Evolutionary conservation across 1,140 invertebrate species (phyloP).

Genomic region (Mycetomoellerius zeteki): DNA sequence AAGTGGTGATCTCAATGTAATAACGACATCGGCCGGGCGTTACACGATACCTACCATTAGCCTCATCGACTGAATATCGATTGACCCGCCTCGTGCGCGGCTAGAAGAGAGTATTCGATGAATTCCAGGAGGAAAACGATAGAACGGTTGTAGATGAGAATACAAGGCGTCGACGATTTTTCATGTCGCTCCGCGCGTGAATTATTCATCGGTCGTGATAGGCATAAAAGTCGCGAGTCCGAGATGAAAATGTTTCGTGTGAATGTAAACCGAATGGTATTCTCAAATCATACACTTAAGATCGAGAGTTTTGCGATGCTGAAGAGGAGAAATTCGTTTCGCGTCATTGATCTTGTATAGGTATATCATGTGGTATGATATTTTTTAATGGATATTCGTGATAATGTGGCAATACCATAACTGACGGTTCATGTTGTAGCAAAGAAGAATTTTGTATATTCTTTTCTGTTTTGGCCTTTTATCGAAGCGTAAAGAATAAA

Average conservation of each 20-base stretch:
- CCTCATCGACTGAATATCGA: constrained; percentile 67
- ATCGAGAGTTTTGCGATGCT: not conserved
- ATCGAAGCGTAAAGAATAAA: constrained; percentile 26
- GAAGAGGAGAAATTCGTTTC: not conserved
- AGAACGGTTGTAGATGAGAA: constrained; percentile 31
- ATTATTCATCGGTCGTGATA: constrained; percentile 60
- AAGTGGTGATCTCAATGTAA: constrained; percentile 73
- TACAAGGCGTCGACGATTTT: constrained; percentile 56
- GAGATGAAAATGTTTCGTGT: constrained; percentile 49
- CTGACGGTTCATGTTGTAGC: not conserved
- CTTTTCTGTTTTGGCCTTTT: constrained; percentile 9
- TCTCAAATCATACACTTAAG: constrained; percentile 20
- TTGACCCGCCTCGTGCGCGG: constrained; percentile 33
- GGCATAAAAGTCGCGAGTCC: constrained; percentile 27
- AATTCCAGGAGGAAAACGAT: constrained; percentile 15
- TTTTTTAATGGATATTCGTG: constrained; percentile 48
- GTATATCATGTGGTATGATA: not conserved
- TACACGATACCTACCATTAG: constrained; percentile 73
- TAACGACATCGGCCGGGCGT: constrained; percentile 72
- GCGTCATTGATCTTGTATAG: constrained; percentile 6
- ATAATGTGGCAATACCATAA: not conserved
- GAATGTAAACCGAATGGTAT: constrained; percentile 5
- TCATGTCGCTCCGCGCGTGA: constrained; percentile 27
- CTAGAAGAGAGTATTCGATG: constrained; percentile 53
- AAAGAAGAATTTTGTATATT: constrained; percentile 18